phyloP scores from a whole-genome alignment of 2,797 vertebrate genomes.

The Bovichtus variegatus region DNA sequence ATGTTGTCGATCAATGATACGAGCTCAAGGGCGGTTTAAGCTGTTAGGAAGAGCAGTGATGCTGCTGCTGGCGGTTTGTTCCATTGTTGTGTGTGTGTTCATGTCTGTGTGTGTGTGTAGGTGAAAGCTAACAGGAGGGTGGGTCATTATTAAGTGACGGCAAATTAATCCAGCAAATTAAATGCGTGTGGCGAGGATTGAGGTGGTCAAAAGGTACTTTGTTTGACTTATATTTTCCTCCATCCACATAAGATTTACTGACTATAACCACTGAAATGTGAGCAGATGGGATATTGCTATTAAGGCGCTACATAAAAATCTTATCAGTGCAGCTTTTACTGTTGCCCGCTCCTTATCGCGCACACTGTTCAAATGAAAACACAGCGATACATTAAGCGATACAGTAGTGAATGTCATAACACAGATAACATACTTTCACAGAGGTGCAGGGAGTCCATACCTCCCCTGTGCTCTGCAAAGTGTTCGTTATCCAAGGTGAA shows the following conservation, averaged over 20 bases:
- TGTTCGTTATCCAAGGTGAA: slow-evolving; percentile 19
- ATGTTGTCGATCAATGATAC: slow-evolving; percentile 22
- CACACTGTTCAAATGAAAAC: slow-evolving; percentile 12
- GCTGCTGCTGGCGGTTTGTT: slow-evolving; percentile 7
- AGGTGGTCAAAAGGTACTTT: neutral
- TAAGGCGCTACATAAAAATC: neutral
- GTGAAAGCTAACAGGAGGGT: slow-evolving; percentile 4
- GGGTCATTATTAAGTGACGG: neutral
- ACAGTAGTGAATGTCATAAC: neutral
- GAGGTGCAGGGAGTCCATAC: neutral
- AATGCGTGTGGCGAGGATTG: neutral
- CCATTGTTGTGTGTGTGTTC: neutral
- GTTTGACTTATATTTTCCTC: neutral
- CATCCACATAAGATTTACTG: neutral
- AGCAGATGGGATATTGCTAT: neutral
- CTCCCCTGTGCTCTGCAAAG: slow-evolving; percentile 1
- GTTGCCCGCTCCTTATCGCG: neutral
- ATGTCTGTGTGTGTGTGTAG: neutral
- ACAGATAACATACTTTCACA: slow-evolving; percentile 14
- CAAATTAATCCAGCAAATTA: neutral
- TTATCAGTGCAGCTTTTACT: neutral
- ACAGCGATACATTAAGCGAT: neutral
- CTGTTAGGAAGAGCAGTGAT: slow-evolving; percentile 12
- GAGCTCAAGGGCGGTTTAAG: slow-evolving; percentile 15
- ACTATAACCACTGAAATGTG: neutral